Base-by-base conservation (phyloP, 53 echinoderm and acorn worm species). In the Echinarachnius parma region DNA sequence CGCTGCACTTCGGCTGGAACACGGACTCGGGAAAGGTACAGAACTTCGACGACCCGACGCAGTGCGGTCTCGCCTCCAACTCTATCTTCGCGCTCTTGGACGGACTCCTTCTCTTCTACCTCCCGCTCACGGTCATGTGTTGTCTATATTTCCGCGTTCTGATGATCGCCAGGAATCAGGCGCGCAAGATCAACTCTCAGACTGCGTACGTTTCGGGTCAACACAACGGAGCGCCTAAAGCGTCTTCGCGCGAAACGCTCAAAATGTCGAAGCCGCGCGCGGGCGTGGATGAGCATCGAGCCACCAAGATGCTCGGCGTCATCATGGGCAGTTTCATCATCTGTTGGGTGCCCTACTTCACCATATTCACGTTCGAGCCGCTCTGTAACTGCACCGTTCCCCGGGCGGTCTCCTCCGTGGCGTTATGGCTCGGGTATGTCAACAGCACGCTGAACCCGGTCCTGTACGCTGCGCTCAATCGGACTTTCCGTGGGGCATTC, bases 281-380 rank as follows among this genome's bases (percentile, higher is more conserved):
- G 10, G 79, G 66, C 25, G 83, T 83, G 18, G 86, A 91, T 36
- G 83, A 86, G 76, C 91, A 86, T 52, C 78, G 76, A 21, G 86
- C 86, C 3, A 91, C 86, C 20, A 91, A 86, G 77, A 83, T 90
- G 84, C 77, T 89, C 11, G 91, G 86, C 31, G 75, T 80, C 19
- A 82, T 91, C 44, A 86, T 91, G 79, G 81, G 90, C 2, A 81
- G 86, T 61, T 91, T 91, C 59, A 82, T 86, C 35, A 62, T 91
- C 22, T 91, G 91, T 54, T 91, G 91, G 91, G 91, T 91, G 0
- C 91, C 91, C 1, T 91, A 91, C 59, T 91, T 91, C 80, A 80
- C 80, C 53, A 67, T 91, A 22, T 91, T 91, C 53, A 91, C 91
- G 4, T 86, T 91, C 65, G 66, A 56, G 10, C 78, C 79, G 19